Base-by-base conservation (phyloP, 1,140 invertebrate species). In the Dendrolimus kikuchii region DNA sequence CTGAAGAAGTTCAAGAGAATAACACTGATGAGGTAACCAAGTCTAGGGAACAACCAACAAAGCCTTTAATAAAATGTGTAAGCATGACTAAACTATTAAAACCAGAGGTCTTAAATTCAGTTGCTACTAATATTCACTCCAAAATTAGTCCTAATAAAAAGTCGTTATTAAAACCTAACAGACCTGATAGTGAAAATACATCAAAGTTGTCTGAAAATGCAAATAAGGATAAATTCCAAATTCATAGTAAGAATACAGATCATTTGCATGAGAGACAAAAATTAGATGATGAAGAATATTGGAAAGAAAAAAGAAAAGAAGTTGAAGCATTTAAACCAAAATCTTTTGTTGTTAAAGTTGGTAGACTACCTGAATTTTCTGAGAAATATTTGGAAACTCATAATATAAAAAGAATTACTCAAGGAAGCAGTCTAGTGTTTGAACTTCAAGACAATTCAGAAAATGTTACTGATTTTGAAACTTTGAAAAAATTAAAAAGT, bases 41-140 rank as follows among this genome's bases (percentile, higher is more conserved):
- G 10, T 38, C 39, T 44, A 5, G 4, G n/a, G 23, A 38, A 45
- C 36, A 42, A 44, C 5, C 9, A 5, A 38, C 49, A 41, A 77
- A 60, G 59, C 65, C 76, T 8, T 58, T 71, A 5, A 70, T 86
- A 39, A 81, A 80, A 68, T 86, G 80, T 74, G 77, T 86, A 38
- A 79, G 67, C 64, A 60, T 86, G 38, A 68, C 53, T 56, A 83
- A 78, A 59, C 59, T 85, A 62, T 58, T 85, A 5, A 75, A 72
- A 60, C 65, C 72, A 49, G 69, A 72, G 48, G 41, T 63, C 49
- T 48, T 55, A 62, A 53, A 61, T 48, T 5, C n/a, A 45, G 23
- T 23, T 23, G 23, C 23, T 23, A 45, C 43, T 9, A 45, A 7
- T 9, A 5, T 9, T 45, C n/a, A 45, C 23, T 45, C 41, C 41